Percentiles rank a stretch among this genome's conserved stretches.
These are phyloP conservation scores for Parotocinclus haroldoi DNA, from an alignment of 2,797 vertebrate genomes.

Conservation along the genomic window DNA sequence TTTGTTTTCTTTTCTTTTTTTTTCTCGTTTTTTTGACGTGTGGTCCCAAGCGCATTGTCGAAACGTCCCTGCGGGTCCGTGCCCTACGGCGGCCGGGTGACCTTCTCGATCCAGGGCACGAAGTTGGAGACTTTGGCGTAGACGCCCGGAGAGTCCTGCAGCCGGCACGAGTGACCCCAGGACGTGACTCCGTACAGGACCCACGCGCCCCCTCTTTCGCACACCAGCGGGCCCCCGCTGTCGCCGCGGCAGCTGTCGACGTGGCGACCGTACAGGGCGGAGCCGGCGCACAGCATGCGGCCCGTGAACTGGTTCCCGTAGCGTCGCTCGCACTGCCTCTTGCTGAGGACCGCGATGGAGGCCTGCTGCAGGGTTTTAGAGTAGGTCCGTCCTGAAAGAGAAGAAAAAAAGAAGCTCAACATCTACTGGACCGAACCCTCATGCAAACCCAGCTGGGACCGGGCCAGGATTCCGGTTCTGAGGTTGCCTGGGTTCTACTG, in stretches of 20 bases:
- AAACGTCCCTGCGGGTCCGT: no score
- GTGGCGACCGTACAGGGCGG: slow-evolving; percentile 67
- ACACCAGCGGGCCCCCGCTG: slow-evolving; percentile 92
- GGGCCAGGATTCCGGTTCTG: no score
- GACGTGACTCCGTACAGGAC: slow-evolving; percentile 95
- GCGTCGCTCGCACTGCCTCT: slow-evolving; percentile 81
- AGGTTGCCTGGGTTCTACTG: no score
- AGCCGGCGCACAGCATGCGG: slow-evolving; percentile 95
- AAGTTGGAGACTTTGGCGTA: slow-evolving; percentile 95
- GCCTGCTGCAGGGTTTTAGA: slow-evolving; percentile 96
- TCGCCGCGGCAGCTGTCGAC: slow-evolving; percentile 97
- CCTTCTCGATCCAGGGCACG: slow-evolving; percentile 86
- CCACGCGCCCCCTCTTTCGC: slow-evolving; percentile 84
- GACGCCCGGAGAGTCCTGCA: slow-evolving; percentile 89
- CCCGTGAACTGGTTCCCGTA: slow-evolving; percentile 85
- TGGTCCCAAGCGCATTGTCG: no score
- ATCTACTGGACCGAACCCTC: no score
- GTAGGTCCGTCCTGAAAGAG: slow-evolving; percentile 82
- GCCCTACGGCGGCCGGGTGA: slow-evolving; percentile 69
- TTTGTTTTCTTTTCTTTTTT: no score
- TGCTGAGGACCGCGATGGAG: slow-evolving; percentile 82
- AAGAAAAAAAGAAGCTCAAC: slow-evolving; percentile 19
- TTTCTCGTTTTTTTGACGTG: no score
- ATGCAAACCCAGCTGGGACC: no score
- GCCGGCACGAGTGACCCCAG: slow-evolving; percentile 92